Evolutionary conservation across 2,888 invertebrate genomes (phyloP).

Genomic region (Lasius platythorax): DNA sequence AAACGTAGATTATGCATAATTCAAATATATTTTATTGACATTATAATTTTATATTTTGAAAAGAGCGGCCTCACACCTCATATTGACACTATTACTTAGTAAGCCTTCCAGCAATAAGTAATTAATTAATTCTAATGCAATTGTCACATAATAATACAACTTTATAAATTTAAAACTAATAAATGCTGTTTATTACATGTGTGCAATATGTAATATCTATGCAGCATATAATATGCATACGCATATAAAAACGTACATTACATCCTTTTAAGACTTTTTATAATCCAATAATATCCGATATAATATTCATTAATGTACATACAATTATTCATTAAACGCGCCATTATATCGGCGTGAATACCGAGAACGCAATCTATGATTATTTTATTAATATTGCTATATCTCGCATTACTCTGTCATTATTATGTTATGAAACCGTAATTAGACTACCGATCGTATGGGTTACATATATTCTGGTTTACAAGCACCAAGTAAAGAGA

Average conservation of each 20-base stretch:
- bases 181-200: neutral
- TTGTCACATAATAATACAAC: neutral
- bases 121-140: neutral
- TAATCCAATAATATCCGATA: neutral
- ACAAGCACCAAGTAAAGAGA: neutral
- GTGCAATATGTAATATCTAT: neutral
- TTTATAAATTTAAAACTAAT: conserved; percentile 19
- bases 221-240: neutral
- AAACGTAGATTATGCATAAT: neutral
- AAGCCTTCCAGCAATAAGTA: neutral
- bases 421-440: conserved; percentile 23
- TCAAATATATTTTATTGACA: neutral
- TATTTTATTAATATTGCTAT: conserved; percentile 5
- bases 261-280: neutral
- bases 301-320: neutral
- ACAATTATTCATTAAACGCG: conserved; percentile 24
- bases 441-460: conserved; percentile 26
- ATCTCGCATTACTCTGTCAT: conserved; percentile 17
- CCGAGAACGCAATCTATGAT: neutral
- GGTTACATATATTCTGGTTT: conserved; percentile 4
- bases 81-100: neutral
- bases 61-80: neutral
- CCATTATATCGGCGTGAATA: neutral
- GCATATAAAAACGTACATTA: neutral
- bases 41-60: conserved; percentile 1